Base-by-base conservation (phyloP, 1,140 invertebrate species). In the Drosophila pseudoobscura region DNA sequence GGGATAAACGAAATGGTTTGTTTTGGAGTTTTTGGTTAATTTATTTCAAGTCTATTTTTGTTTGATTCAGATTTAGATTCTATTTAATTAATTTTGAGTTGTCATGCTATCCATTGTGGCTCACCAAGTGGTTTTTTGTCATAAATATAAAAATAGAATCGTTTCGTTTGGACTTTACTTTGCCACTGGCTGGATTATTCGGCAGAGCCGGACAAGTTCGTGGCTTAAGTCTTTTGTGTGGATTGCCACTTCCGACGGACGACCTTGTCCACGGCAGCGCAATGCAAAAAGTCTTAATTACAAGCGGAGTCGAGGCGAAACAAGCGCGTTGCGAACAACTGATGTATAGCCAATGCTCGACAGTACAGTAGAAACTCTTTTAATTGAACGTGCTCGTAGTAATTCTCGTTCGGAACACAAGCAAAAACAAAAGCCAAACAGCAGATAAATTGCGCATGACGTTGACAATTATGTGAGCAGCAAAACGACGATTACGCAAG, bases 361-460 rank as follows among this genome's bases (percentile, higher is more conserved):
- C 49, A 44, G 58, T 53, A 49, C 47, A 52, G 35, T 39, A 13
- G 35, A 68, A 65, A 64, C 57, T 26, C 47, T 56, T 65, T 47
- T 57, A 80, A 85, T 80, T 85, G 47, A 74, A 77, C 60, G 35
- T 39, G 11, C 31, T 3, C 8, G 26, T 58, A 53, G 50, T 41
- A 59, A 62, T 60, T 76, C 64, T 45, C 8, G 35, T 31, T 44
- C 9, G 20, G 56, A 59, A 62, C 50, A 53, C 68, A 77, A 74
- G 60, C 49, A 39, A 55, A 54, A 56, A 58, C 44, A 58, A 58
- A 61, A 79, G 58, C 68, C 52, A 74, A 78, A 59, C 54, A 68
- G 54, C 50, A 62, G 84, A 56, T 70, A 57, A 85, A 71, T 70
- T 70, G 77, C 64, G 70, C 76, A 75, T 78, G 70, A 78, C 76